These are phyloP conservation scores for Tricholaema leucomelas DNA, from an alignment of 2,113 vertebrate genomes.

Conservation along the genomic window DNA sequence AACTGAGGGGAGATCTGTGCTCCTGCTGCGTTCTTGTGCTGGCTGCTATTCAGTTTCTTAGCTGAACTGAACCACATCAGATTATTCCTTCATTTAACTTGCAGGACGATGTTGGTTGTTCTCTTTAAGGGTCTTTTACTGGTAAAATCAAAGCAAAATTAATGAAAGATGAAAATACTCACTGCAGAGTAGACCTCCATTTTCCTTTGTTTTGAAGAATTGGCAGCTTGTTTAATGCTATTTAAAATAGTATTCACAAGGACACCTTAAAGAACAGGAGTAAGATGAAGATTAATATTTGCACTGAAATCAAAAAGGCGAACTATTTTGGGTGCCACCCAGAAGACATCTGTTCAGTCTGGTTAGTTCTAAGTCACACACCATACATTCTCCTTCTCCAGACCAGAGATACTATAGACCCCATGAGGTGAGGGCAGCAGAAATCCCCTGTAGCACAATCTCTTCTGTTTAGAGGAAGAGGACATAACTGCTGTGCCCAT, in stretches of 20 bases:
- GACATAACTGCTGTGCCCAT: background rate
- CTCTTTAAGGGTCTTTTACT: background rate
- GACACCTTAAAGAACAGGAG: slow-evolving; percentile 75
- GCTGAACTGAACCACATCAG: background rate
- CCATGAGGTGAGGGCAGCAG: background rate
- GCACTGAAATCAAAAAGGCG: background rate
- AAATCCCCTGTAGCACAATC: background rate
- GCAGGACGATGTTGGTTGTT: background rate
- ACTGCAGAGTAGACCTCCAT: slow-evolving; percentile 89
- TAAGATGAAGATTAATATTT: background rate
- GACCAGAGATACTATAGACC: background rate
- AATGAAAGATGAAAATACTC: slow-evolving; percentile 64
- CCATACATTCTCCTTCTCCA: background rate
- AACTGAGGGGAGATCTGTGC: background rate
- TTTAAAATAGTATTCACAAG: slow-evolving; percentile 83
- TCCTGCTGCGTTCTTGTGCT: background rate
- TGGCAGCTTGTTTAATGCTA: slow-evolving; percentile 77
- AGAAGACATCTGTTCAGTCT: background rate
- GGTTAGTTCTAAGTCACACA: background rate
- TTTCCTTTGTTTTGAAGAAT: slow-evolving; percentile 72
- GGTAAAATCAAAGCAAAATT: background rate
- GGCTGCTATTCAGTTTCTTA: background rate
- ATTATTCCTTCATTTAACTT: background rate
- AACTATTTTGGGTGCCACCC: background rate
- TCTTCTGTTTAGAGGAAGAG: background rate